Percentiles rank a stretch among this genome's conserved stretches.
These are phyloP conservation scores for Calyptomena viridis DNA, from an alignment of 2,113 vertebrate genomes.

Conservation along the genomic window DNA sequence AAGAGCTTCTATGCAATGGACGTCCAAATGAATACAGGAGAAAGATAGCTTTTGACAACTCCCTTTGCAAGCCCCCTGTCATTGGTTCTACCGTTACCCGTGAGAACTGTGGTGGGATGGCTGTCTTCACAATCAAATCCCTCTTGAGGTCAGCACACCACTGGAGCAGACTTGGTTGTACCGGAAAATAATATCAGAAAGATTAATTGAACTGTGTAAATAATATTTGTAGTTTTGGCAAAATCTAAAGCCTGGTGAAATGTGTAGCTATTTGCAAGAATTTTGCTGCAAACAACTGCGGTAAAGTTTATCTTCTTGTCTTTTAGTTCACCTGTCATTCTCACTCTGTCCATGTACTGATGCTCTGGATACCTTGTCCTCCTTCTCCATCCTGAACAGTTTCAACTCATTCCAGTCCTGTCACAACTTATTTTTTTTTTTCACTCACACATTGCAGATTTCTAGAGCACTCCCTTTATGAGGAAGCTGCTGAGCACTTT, in stretches of 20 bases:
- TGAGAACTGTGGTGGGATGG: neutral
- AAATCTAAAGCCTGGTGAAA: neutral
- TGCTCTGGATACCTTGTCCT: neutral
- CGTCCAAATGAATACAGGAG: neutral
- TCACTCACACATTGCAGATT: neutral
- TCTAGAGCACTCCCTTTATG: constrained; percentile 8
- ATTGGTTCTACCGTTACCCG: neutral
- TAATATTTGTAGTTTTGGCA: neutral
- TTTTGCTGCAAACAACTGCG: neutral
- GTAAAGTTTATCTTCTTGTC: neutral
- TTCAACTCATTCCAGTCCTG: neutral
- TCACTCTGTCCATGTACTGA: neutral
- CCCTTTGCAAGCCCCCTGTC: neutral
- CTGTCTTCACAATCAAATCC: neutral
- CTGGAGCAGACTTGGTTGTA: neutral
- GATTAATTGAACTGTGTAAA: neutral
- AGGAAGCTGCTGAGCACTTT: neutral
- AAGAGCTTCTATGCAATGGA: neutral
- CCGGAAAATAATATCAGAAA: neutral
- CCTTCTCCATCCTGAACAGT: neutral
- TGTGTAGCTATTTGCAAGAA: neutral
- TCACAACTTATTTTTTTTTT: neutral
- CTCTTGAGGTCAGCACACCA: neutral
- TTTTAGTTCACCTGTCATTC: neutral
- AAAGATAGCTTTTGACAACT: neutral